Base-by-base conservation (phyloP, 1,140 invertebrate genomes). In the Lethrus apterus region DNA sequence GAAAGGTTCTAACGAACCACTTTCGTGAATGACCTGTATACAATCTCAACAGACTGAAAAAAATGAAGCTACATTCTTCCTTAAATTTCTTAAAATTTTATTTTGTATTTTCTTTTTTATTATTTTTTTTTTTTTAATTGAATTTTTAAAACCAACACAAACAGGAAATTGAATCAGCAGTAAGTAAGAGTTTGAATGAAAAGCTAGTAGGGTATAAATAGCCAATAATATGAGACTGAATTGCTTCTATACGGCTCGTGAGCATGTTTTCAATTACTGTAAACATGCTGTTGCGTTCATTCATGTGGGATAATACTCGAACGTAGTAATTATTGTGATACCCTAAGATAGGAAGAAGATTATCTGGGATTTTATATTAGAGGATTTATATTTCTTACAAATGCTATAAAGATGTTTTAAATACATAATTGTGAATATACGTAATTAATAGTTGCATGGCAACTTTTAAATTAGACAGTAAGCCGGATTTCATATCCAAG, bases 231-330 rank as follows among this genome's bases (percentile, higher is more conserved):
- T 17, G 34, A 36, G 23, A 20, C 23, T 36, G 7, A 42, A 42
- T 42, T 29, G 38, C 14, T 42, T 42, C 14, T 29, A 48, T 11
- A 41, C 35, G 57, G 48, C 51, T 48, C 50, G 50, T 57, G 59
- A 50, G 49, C 56, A 62, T 54, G 55, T 62, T 62, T 62, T 58
- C 59, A 62, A 62, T 62, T 56, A 53, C 58, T 58, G 54, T 58
- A 59, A 62, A 58, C 59, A 62, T 57, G 55, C 58, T 46, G 54
- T 50, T 24, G 56, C 56, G 59, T 62, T 36, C 34, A 60, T 54
- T 57, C 59, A 60, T 60, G 59, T 53, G 58, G 19, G 42, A 58
- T 62, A 62, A 62, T 62, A 56, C 54, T 40, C 47, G 30, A 47
- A 51, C 52, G 44, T 40, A 58, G 57, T 57, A 62, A 58, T 61